Evolutionary conservation across 2,888 invertebrate species (phyloP).

Genomic region (Lasioglossum villosulum): DNA sequence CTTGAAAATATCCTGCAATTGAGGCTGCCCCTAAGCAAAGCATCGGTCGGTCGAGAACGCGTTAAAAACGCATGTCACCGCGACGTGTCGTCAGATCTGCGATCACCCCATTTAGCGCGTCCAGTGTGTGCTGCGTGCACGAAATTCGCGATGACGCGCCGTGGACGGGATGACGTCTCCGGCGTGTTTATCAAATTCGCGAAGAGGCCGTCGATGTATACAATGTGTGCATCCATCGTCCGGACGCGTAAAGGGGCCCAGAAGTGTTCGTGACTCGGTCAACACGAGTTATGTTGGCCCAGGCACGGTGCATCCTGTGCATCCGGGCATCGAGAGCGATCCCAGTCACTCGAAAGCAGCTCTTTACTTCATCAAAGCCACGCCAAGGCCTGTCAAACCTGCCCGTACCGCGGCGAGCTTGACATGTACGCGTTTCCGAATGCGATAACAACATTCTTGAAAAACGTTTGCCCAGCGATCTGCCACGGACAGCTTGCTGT

Average conservation of each 20-base stretch:
- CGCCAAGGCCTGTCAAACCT: conserved; percentile 36
- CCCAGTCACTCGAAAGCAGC: conserved; percentile 43
- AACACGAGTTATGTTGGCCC: conserved; percentile 19
- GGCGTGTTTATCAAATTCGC: conserved; percentile 50
- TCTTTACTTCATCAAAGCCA: conserved; percentile 64
- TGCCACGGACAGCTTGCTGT: background rate
- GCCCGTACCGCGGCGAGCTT: background rate
- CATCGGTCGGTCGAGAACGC: background rate
- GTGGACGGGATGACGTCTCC: conserved; percentile 29
- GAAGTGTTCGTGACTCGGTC: conserved; percentile 57
- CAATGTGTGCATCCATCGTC: conserved; percentile 34
- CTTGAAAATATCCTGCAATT: background rate
- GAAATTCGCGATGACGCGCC: conserved; percentile 30
- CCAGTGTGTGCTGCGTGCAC: background rate
- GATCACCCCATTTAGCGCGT: conserved; percentile 1
- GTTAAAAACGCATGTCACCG: conserved; percentile 20
- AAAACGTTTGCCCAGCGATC: conserved; percentile 39
- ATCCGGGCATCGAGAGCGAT: conserved; percentile 23
- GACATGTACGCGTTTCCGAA: conserved; percentile 4
- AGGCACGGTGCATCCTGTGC: background rate
- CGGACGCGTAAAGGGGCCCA: conserved; percentile 35
- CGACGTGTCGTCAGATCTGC: conserved; percentile 5
- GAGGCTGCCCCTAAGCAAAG: background rate
- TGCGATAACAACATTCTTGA: conserved; percentile 48
- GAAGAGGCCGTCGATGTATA: conserved; percentile 31